A percentile compares a stretch with the other conserved stretches of the same genome.
Conservation (phyloP, 1,140 invertebrate species). For the Onthophagus taurus region DNA sequence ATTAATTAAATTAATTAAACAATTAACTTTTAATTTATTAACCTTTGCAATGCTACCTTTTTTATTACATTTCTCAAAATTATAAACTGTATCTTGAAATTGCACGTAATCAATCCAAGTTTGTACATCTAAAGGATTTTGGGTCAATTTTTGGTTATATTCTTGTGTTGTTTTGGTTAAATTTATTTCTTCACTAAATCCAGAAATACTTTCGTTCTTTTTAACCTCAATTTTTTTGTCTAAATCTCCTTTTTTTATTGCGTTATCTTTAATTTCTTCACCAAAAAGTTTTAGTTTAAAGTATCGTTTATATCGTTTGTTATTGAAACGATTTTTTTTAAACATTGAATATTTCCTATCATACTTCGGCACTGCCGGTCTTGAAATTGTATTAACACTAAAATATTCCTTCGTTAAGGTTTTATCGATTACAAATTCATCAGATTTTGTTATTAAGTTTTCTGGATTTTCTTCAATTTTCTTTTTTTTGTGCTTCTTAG, state of each 20-base stretch:
- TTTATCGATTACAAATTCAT: conserved; percentile 46
- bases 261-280: conserved; percentile 29
- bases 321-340: conserved; percentile 23
- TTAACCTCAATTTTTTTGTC: conserved; percentile 18
- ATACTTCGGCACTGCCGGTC: conserved; percentile 41
- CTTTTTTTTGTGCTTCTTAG: conserved; percentile 26
- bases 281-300: conserved; percentile 21
- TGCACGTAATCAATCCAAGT: conserved; percentile 48
- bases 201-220: conserved; percentile 23
- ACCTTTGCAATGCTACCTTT: conserved; percentile 38
- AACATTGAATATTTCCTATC: conserved; percentile 24
- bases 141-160: conserved; percentile 42
- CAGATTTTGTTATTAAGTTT: conserved; percentile 8
- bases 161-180: conserved; percentile 39
- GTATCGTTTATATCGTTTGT: conserved; percentile 34
- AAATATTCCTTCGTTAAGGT: conserved; percentile 37
- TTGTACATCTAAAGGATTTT: conserved; percentile 42
- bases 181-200: conserved; percentile 38
- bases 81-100: conserved; percentile 43
- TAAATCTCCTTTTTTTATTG: conserved; percentile 22
- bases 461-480: conserved; percentile 18
- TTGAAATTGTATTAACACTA: conserved; percentile 39
- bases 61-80: conserved; percentile 37
- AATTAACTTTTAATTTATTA: no score
- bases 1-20: no score